Percentiles rank a stretch among this genome's conserved stretches.
phyloP scores from a whole-genome alignment of 2,797 vertebrate species.

The Linurgus olivaceus region DNA sequence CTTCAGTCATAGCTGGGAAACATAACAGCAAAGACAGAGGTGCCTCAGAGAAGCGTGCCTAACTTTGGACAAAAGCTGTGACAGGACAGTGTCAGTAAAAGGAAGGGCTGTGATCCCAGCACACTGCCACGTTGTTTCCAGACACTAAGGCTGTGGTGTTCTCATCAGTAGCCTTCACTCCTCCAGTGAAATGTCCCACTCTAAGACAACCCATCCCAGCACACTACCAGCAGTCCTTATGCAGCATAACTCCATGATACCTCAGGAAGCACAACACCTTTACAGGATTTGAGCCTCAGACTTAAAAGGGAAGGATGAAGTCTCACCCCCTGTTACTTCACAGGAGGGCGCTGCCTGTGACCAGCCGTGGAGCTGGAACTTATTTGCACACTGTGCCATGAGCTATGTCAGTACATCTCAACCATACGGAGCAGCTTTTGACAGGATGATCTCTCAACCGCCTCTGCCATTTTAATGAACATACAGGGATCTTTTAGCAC shows the following conservation, averaged over 20 bases:
- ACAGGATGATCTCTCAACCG: background rate
- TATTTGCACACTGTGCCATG: background rate
- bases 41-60: background rate
- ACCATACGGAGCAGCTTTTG: rapidly evolving
- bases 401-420: background rate
- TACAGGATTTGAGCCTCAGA: background rate
- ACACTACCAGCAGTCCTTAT: background rate
- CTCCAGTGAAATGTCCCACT: background rate
- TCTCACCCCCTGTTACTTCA: background rate
- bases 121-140: background rate
- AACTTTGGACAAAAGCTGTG: background rate
- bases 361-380: background rate
- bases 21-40: background rate
- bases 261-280: background rate
- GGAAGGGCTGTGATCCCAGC: background rate
- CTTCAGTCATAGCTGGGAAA: background rate
- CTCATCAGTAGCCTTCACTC: background rate
- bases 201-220: background rate
- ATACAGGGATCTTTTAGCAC: background rate
- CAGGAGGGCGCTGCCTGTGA: background rate
- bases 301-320: background rate
- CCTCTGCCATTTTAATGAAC: background rate
- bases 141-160: background rate
- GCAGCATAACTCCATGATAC: background rate
- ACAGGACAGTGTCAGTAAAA: background rate